Percentiles rank a stretch among this genome's conserved stretches.
Evolutionary conservation across 2,888 invertebrate species (phyloP).

Genomic region (Archaeoteleia sp.): DNA sequence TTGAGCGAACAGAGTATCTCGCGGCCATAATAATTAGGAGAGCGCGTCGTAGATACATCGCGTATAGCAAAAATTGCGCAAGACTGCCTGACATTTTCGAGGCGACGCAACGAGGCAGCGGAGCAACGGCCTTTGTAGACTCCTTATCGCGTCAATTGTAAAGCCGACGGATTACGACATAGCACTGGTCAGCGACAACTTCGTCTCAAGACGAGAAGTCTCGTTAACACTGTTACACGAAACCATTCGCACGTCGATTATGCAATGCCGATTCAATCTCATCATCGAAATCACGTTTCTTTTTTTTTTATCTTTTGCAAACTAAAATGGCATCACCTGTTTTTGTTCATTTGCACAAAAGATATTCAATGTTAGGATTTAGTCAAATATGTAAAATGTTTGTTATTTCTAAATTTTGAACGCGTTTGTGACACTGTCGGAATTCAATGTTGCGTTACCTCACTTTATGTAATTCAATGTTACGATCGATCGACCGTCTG

Average conservation of each 20-base stretch:
- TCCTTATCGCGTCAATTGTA: conserved; percentile 59
- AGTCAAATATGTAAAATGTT: no score
- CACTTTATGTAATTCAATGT: conserved; percentile 29
- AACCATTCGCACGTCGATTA: conserved; percentile 53
- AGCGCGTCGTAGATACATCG: conserved; percentile 32
- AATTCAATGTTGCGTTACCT: conserved; percentile 8
- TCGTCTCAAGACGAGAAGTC: conserved; percentile 49
- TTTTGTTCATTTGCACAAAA: no score
- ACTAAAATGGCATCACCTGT: not conserved
- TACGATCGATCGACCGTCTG: conserved; percentile 37
- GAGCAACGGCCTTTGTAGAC: conserved; percentile 58
- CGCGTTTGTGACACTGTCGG: not conserved
- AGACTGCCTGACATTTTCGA: conserved; percentile 63
- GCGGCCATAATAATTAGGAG: conserved; percentile 42
- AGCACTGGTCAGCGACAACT: conserved; percentile 60
- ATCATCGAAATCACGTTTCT: not conserved
- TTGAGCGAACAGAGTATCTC: conserved; percentile 1
- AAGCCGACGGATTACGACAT: conserved; percentile 57
- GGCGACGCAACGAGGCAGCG: conserved; percentile 53
- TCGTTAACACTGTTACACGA: conserved; percentile 53
- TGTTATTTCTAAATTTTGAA: not conserved
- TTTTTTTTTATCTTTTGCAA: no score
- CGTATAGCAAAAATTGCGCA: conserved; percentile 49
- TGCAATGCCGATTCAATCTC: conserved; percentile 54
- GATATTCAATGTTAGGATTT: not conserved